Conservation (phyloP, 1,140 invertebrate genomes). For the Gryon sp. region DNA sequence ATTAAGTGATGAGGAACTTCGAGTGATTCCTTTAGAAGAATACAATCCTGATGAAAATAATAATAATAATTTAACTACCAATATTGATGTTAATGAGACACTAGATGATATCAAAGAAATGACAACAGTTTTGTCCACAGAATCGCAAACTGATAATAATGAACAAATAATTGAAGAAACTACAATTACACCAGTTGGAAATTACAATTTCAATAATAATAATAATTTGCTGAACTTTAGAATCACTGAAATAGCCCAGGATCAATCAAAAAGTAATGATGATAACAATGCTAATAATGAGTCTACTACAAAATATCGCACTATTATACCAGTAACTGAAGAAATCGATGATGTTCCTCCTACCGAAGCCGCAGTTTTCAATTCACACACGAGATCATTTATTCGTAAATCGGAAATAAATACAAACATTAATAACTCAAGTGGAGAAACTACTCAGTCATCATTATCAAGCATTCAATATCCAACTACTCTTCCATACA, state of each 20-base stretch:
- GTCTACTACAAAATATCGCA: conserved; percentile 62
- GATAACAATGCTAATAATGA: conserved; percentile 9
- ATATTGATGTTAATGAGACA: conserved; percentile 64
- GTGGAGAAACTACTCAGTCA: conserved; percentile 2
- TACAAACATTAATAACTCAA: not conserved
- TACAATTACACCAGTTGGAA: not conserved
- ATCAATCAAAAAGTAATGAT: conserved; percentile 21
- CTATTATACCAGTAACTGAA: conserved; percentile 74
- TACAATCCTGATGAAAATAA: conserved; percentile 55
- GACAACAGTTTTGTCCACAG: conserved; percentile 15
- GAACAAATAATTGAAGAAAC: conserved; percentile 27
- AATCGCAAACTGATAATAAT: conserved; percentile 16
- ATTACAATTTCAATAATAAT: not conserved
- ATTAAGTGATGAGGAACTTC: conserved; percentile 60
- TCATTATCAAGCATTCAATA: not conserved
- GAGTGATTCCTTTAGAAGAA: conserved; percentile 72
- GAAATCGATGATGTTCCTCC: conserved; percentile 63
- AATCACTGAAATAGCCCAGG: conserved; percentile 40
- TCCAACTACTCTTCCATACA: not conserved
- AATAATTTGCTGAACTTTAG: conserved; percentile 28
- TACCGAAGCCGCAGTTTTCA: conserved; percentile 46
- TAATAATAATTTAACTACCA: conserved; percentile 54
- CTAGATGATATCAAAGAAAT: conserved; percentile 31
- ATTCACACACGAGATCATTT: conserved; percentile 27
- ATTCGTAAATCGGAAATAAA: conserved; percentile 24